phyloP scores from a whole-genome alignment of 2,888 invertebrate genomes.

The Tridacna crocea region DNA sequence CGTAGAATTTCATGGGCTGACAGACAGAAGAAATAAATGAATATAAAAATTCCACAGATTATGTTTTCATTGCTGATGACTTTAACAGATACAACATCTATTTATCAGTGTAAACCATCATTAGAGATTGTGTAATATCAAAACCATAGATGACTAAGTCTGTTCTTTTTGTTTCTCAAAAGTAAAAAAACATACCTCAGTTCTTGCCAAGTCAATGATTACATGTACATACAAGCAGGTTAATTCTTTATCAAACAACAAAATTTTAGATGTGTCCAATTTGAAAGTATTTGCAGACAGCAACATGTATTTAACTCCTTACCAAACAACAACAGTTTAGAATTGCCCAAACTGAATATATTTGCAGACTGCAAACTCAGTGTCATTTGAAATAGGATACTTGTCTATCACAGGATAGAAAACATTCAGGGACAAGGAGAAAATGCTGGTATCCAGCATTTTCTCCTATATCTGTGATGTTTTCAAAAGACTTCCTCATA shows the following conservation, averaged over 20 bases:
- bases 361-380: too few relatives aligned
- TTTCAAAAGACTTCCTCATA: neutral
- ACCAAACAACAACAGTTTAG: too few relatives aligned
- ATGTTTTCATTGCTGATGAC: conserved; percentile 56
- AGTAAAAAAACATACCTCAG: neutral
- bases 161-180: neutral
- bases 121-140: conserved; percentile 34
- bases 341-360: too few relatives aligned
- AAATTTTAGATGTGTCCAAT: too few relatives aligned
- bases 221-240: too few relatives aligned
- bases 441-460: neutral
- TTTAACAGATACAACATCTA: conserved; percentile 41
- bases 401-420: too few relatives aligned
- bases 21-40: conserved; percentile 60
- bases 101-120: conserved; percentile 44
- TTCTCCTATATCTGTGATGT: neutral
- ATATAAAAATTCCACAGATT: conserved; percentile 58
- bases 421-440: neutral
- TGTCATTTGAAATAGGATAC: too few relatives aligned
- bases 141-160: conserved; percentile 17
- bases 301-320: too few relatives aligned
- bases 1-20: conserved; percentile 56
- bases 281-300: too few relatives aligned
- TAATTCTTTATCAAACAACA: too few relatives aligned
- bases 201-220: too few relatives aligned